phyloP scores from a whole-genome alignment of 1,140 invertebrate species.

The Hydropsyche tenuis region DNA sequence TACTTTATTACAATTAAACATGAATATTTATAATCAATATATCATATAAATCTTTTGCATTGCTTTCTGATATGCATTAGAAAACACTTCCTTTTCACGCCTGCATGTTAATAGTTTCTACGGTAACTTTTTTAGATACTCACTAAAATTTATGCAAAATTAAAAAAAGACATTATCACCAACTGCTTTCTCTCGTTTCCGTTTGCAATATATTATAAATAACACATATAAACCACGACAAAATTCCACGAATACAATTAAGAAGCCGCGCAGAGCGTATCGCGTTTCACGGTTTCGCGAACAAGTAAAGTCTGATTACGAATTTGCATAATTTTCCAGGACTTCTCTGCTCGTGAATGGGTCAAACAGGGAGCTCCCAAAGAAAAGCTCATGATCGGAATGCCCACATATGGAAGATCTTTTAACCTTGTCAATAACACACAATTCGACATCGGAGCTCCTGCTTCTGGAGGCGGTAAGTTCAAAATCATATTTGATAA shows the following conservation, averaged over 20 bases:
- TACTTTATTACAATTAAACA: no score
- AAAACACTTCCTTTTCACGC: no score
- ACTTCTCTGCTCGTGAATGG: conserved; percentile 92
- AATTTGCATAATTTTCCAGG: conserved; percentile 62
- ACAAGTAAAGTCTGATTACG: conserved; percentile 11
- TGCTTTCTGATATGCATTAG: no score
- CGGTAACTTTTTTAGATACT: no score
- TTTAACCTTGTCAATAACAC: conserved; percentile 90
- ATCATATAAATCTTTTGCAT: no score
- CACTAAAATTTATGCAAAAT: no score
- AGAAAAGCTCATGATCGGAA: conserved; percentile 94
- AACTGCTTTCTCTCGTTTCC: neutral
- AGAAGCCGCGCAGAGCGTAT: neutral
- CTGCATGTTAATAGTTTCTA: no score
- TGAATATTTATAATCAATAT: no score
- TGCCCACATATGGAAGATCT: conserved; percentile 93
- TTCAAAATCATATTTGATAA: neutral
- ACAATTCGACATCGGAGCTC: conserved; percentile 91
- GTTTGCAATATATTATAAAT: neutral
- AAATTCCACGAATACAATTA: no score
- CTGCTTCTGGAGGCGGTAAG: conserved; percentile 82
- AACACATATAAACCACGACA: no score
- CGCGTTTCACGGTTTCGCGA: conserved; percentile 1
- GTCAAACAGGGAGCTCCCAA: conserved; percentile 92
- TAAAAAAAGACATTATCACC: no score